Conservation (phyloP, 2,113 vertebrate species). For the Chionomys nivalis region DNA sequence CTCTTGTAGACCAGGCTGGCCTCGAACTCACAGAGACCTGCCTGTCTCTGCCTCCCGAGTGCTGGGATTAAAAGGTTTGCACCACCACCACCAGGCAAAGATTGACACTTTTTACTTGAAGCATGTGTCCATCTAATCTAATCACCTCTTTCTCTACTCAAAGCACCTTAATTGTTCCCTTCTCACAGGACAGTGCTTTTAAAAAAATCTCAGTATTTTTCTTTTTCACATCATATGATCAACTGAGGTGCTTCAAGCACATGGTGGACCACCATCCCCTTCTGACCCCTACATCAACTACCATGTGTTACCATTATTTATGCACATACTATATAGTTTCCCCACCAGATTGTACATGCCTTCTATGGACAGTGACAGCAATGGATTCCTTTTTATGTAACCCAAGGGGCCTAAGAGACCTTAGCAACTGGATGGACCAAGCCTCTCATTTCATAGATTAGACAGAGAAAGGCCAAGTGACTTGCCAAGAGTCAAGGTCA, state of each 20-base stretch:
- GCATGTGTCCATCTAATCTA: neutral
- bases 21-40: no score
- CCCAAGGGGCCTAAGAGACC: neutral
- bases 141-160: neutral
- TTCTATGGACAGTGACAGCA: neutral
- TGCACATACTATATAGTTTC: neutral
- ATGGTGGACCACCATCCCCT: neutral
- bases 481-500: conserved; percentile 61
- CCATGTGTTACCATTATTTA: neutral
- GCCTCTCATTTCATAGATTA: conserved; percentile 30
- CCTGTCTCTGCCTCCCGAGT: no score
- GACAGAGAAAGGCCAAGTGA: conserved; percentile 41
- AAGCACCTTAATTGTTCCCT: neutral
- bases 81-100: neutral
- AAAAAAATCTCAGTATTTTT: neutral
- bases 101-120: neutral
- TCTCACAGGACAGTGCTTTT: neutral
- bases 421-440: neutral
- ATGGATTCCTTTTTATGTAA: conserved; percentile 12
- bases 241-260: neutral
- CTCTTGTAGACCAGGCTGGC: no score
- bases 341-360: neutral
- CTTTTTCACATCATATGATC: neutral
- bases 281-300: neutral
- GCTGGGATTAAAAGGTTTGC: no score